Conservation (phyloP, 2,113 vertebrate genomes). For the Caranx ignobilis region DNA sequence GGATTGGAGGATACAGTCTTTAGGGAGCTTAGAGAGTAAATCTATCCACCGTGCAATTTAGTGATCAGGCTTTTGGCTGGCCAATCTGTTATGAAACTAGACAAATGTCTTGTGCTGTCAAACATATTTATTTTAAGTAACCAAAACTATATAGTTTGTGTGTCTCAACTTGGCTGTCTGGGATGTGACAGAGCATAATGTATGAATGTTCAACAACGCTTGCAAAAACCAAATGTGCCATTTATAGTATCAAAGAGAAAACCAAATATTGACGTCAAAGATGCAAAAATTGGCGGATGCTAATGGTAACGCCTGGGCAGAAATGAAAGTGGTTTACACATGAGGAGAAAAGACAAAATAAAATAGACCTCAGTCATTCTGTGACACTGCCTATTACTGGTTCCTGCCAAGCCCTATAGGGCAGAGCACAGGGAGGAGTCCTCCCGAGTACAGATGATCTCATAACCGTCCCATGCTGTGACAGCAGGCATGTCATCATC, state of each 20-base stretch:
- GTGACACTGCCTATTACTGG: conserved; percentile 36
- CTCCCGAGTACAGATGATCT: conserved; percentile 52
- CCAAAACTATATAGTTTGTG: conserved; percentile 27
- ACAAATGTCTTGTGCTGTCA: conserved; percentile 48
- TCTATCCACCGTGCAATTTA: conserved; percentile 58
- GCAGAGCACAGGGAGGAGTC: conserved; percentile 55
- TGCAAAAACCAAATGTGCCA: conserved; percentile 22
- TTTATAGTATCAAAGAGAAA: conserved; percentile 55
- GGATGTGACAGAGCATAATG: conserved; percentile 40
- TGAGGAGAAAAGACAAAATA: conserved; percentile 3
- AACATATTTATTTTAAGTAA: conserved; percentile 56
- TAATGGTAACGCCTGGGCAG: conserved; percentile 28
- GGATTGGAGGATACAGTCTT: conserved; percentile 49
- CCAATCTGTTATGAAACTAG: conserved; percentile 42
- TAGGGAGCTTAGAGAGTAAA: conserved; percentile 48
- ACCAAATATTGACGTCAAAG: conserved; percentile 58
- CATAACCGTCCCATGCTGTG: conserved; percentile 47
- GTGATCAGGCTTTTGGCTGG: conserved; percentile 37
- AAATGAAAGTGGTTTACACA: conserved; percentile 24
- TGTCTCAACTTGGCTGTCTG: conserved; percentile 23
- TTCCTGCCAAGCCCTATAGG: conserved; percentile 51
- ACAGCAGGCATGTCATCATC: conserved; percentile 54
- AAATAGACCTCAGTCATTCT: conserved; percentile 43
- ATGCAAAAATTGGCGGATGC: conserved; percentile 20
- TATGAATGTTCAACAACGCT: conserved; percentile 30